Evolutionary conservation across 2,113 vertebrate genomes (phyloP), one percentile per base, ranked within the genome.

Genomic region (Nicator chloris): DNA sequence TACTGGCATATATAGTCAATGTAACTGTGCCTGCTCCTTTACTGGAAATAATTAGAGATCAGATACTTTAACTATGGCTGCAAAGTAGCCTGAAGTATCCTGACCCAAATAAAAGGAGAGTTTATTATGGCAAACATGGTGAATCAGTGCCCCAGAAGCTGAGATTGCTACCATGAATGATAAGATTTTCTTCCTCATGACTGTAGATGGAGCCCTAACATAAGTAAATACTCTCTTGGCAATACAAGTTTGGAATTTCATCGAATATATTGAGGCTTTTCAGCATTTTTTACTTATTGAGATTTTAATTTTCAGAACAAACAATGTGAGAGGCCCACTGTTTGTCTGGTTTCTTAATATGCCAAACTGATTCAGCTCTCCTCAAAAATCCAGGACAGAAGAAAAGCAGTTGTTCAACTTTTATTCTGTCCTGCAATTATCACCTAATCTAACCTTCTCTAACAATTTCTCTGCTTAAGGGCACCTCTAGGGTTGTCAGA

Each of bases 121-220:
- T 70, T 73, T 51, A 47, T 77, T 33, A 18, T 45, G 20, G 60
- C 92, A 78, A 93, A 70, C 83, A 63, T 56, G 70, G 15, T 6
- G 69, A 80, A 82, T 26, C 71, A 8, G 45, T 8, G 66, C 24
- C 44, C 44, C 12, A 92, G 68, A 47, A 60, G 35, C 70, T 21
- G 53, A 84, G 28, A 42, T 0, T 45, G 35, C 33, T 15, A 31
- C 53, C 33, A 69, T 16, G 37, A 37, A 8, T 30, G 15, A 5
- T 26, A 70, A 49, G 22, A 35, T 77, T 90, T 91, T 73, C 84
- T 71, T 90, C 61, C 81, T 93, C 66, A 9, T 2, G 92, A 80
- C 98, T 98, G 97, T 97, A 98, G 98, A 91, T 98, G 98, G 98
- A 97, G 98, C 98, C 96, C 84, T 96, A 97, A 73, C 97, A 88